Evolutionary conservation across 1,140 invertebrate species (phyloP), one percentile per base, ranked within the genome.

Genomic region (Sweltsa coloradensis): DNA sequence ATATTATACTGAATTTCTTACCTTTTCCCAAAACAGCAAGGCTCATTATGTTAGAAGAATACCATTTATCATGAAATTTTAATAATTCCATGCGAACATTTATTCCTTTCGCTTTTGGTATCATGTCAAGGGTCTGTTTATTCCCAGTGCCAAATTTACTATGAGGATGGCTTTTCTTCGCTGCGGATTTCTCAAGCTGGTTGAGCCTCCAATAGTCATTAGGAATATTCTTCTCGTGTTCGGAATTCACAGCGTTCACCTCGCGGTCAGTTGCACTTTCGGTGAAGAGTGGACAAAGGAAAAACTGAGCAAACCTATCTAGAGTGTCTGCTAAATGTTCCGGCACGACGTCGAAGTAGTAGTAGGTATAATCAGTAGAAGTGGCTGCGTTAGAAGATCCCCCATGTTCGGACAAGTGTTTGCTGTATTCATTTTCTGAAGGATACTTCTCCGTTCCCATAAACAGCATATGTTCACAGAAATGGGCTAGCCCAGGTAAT

Each of bases 1-100:
- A n/a, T n/a, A n/a, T n/a, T n/a, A n/a, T n/a, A n/a, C n/a, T n/a
- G n/a, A n/a, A n/a, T n/a, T n/a, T n/a, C 55, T 58, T 65, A 87
- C 85, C 87, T 83, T 90, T 93, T 41, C 93, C 93, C 41, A 96
- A 64, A 3, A 98, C 76, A 51, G 79, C 76, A 14, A 97, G 67
- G 25, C 77, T 74, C 93, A 97, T 98, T 22, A 97, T 81, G 63
- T 92, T 90, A 0, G 93, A 75, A 0, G 93, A 98, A 68, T 99
- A 99, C 81, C 84, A 93, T 41, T 81, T 72, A 4, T 79, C 65
- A 70, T 98, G 89, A 66, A 97, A 99, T 54, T 92, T 80, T 0
- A 97, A 67, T 1, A 99, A 63, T 56, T 85, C 86, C 51, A 89
- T 77, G 26, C 94, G 71, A 2, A 94, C 81, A 65, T 86, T 78